Percentiles rank a stretch among this genome's conserved stretches.
These are phyloP conservation scores for Drosophila borborema DNA, from an alignment of 2,888 invertebrate species.

Conservation along the genomic window DNA sequence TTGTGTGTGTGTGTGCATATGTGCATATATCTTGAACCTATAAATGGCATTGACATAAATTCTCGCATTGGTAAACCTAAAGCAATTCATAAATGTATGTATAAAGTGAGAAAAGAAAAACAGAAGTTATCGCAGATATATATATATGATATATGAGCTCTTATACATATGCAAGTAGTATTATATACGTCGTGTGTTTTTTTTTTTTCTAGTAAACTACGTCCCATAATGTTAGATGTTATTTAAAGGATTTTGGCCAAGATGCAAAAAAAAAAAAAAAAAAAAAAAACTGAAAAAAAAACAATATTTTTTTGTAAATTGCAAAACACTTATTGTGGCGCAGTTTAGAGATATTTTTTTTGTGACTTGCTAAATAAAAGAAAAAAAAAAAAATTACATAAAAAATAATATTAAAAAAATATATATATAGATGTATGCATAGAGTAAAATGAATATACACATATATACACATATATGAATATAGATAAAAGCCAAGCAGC, in stretches of 20 bases:
- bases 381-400: background rate
- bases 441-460: slow-evolving; percentile 18
- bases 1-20: slow-evolving; percentile 34
- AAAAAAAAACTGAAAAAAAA: slow-evolving; percentile 11
- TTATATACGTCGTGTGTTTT: slow-evolving; percentile 38
- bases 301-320: slow-evolving; percentile 33
- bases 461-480: slow-evolving; percentile 26
- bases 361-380: slow-evolving; percentile 37
- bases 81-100: slow-evolving; percentile 43
- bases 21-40: slow-evolving; percentile 3
- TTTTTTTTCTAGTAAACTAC: slow-evolving; percentile 54
- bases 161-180: slow-evolving; percentile 42
- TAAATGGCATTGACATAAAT: slow-evolving; percentile 30
- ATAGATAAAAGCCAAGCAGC: slow-evolving; percentile 4
- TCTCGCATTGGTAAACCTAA: slow-evolving; percentile 55
- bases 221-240: slow-evolving; percentile 47
- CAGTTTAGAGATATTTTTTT: slow-evolving; percentile 19
- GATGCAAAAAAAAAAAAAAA: slow-evolving; percentile 13
- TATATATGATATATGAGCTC: slow-evolving; percentile 32
- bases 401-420: slow-evolving; percentile 7
- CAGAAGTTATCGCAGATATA: too few relatives aligned
- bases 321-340: slow-evolving; percentile 2
- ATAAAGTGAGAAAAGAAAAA: too few relatives aligned
- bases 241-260: slow-evolving; percentile 56
- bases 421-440: slow-evolving; percentile 36